Evolutionary conservation across 2,888 invertebrate genomes (phyloP), one percentile per base, ranked within the genome.

Genomic region (Perizoma flavofasciatum): DNA sequence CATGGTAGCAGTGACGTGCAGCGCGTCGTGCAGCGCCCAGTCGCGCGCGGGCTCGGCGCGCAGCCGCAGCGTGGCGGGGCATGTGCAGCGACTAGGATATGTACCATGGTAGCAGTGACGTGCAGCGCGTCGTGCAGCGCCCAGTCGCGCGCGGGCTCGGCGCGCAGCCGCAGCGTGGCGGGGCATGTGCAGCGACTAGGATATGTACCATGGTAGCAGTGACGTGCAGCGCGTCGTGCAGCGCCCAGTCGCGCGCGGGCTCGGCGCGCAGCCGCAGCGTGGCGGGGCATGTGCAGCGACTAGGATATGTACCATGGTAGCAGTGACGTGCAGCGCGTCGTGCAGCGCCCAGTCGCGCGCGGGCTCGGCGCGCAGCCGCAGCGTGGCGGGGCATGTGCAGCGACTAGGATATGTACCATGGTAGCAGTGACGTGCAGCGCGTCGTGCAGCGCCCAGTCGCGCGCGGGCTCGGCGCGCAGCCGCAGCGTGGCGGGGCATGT

Each of bases 261-360:
- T 60, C 58, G 49, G 75, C 83, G 47, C 77, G 81, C 71, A 84
- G 71, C 61, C 62, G 61, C 66, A 86, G 72, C 5, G 49, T 0
- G 48, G 74, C 68, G 40, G 70, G 82, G 73, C 71, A 88, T 75
- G 83, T 91, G 90, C 74, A 91, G 75, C 48, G 85, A 77, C 71
- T 22, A 1, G 0, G 7, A 5, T 37, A 56, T 5, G 39, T 34
- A 61, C 55, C 59, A 78, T 70, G 5, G 50, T 35, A 45, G 9
- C 41, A 71, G 66, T 44, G 74, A 68, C 5, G 49, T 32, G 47
- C 61, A 63, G 71, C 68, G 78, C 1, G 50, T 7, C 22, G 6
- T 7, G 6, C 63, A 88, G 75, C 6, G 39, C 61, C 83, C 83
- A 89, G 68, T 74, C 73, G 35, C 68, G 63, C 48, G 73, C 83